Percentiles rank a stretch among this genome's conserved stretches.
These are phyloP conservation scores for Poeciliopsis turrubarensis DNA, from an alignment of 2,113 vertebrate species.

Conservation along the genomic window DNA sequence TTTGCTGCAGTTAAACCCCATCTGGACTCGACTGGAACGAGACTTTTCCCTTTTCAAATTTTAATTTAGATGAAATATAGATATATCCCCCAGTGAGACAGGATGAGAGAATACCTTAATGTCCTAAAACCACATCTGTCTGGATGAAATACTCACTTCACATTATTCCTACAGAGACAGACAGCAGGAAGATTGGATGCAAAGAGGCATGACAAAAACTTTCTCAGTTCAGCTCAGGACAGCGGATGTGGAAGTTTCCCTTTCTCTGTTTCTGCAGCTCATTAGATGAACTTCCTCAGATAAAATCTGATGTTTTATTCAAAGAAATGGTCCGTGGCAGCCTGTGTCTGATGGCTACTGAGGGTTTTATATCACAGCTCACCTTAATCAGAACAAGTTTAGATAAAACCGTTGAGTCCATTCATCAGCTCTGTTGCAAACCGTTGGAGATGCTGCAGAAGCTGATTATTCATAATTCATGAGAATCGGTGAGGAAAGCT, in stretches of 20 bases:
- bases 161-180: constrained; percentile 37
- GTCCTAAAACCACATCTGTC: constrained; percentile 32
- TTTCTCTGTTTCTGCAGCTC: constrained; percentile 42
- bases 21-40: constrained; percentile 30
- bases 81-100: constrained; percentile 36
- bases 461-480: too few species aligned
- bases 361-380: neutral
- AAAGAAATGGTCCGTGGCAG: constrained; percentile 44
- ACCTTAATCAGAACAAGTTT: neutral
- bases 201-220: constrained; percentile 19
- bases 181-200: neutral
- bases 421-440: neutral
- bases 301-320: constrained; percentile 69
- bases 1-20: constrained; percentile 12
- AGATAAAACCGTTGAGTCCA: neutral
- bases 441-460: too few species aligned
- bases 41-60: constrained; percentile 63
- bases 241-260: constrained; percentile 1
- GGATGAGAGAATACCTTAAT: constrained; percentile 26
- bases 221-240: constrained; percentile 51
- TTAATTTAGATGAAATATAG: constrained; percentile 73
- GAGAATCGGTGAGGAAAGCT: too few species aligned
- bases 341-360: constrained; percentile 7
- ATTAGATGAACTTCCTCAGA: constrained; percentile 60
- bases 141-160: constrained; percentile 41